A percentile compares a stretch with the other conserved stretches of the same genome.
These are phyloP conservation scores for Dilophus febrilis DNA, from an alignment of 2,888 invertebrate genomes.

Conservation along the genomic window DNA sequence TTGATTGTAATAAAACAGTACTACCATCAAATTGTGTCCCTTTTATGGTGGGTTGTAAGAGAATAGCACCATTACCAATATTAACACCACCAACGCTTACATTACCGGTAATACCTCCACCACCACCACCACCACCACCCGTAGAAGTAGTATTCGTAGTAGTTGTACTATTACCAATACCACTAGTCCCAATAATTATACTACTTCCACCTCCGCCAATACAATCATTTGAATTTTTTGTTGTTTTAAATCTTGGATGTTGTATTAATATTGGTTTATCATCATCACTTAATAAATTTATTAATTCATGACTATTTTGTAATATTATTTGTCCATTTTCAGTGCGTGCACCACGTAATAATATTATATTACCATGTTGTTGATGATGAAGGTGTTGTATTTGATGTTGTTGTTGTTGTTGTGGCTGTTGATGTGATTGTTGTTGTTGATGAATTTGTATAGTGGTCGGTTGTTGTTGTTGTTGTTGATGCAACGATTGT, in stretches of 20 bases:
- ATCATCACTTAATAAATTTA: slow-evolving; percentile 24
- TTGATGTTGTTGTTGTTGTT: slow-evolving; percentile 7
- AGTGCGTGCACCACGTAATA: slow-evolving; percentile 29
- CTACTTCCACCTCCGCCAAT: no score
- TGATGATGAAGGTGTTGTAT: slow-evolving; percentile 11
- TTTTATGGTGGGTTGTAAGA: slow-evolving; percentile 1
- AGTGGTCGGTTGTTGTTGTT: slow-evolving; percentile 5
- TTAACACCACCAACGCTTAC: no score
- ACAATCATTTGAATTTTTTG: slow-evolving; percentile 5
- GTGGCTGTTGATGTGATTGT: slow-evolving; percentile 5
- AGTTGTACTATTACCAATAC: not conserved
- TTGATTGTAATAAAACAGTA: slow-evolving; percentile 10
- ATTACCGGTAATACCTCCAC: no score
- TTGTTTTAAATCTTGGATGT: slow-evolving; percentile 16
- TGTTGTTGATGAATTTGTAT: not conserved
- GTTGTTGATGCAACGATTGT: slow-evolving; percentile 1
- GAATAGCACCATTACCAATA: not conserved
- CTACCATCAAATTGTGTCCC: slow-evolving; percentile 23
- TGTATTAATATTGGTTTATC: slow-evolving; percentile 22
- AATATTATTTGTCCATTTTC: slow-evolving; percentile 31
- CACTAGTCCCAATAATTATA: no score
- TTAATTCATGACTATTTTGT: slow-evolving; percentile 30
- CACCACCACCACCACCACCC: not conserved
- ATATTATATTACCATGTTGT: slow-evolving; percentile 24
- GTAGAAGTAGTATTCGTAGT: not conserved